Base-by-base conservation (phyloP, 2,113 vertebrate species). In the Serranochromis macrocephalus region DNA sequence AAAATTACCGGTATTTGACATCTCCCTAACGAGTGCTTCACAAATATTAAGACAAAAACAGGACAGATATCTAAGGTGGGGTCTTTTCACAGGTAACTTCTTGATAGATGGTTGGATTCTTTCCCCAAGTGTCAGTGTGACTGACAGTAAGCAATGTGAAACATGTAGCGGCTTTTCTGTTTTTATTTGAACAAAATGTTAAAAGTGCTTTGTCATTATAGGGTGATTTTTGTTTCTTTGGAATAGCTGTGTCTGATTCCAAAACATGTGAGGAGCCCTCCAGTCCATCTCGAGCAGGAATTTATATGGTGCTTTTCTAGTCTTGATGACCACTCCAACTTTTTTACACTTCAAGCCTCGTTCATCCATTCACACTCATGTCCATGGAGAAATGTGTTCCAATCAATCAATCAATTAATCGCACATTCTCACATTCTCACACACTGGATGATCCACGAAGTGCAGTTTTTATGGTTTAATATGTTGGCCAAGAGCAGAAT, bases 11-110 rank as follows among this genome's bases (percentile, higher is more conserved):
- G 31, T 31, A 86, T 75, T 45, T 71, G 51, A 66, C 71, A 6
- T 86, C 55, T 51, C 61, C 11, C 11, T 4, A 29, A 57, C 36
- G 73, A 89, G 84, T 75, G 54, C 54, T 57, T 80, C 36, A 9
- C 36, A 53, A 4, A 87, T 36, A 84, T 83, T 89, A 89, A 89
- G 82, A 49, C 51, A 3, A 36, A 38, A 85, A 53, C 16, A 36
- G 87, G 88, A 88, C 84, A 80, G 88, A 85, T 81, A 86, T 83
- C 75, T 89, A 40, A 87, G 79, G 55, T 89, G 82, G 88, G 24
- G 16, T 55, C 36, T 33, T 86, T 80, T 92, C 91, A 93, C 83
- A 47, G 83, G 91, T 86, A 84, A 31, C 91, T 93, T 91, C 80
- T 85, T 83, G 83, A 75, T 58, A 86, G 78, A 71, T 61, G 80